phyloP scores from a whole-genome alignment of 2,797 vertebrate genomes.

The Diplodus puntazzo region DNA sequence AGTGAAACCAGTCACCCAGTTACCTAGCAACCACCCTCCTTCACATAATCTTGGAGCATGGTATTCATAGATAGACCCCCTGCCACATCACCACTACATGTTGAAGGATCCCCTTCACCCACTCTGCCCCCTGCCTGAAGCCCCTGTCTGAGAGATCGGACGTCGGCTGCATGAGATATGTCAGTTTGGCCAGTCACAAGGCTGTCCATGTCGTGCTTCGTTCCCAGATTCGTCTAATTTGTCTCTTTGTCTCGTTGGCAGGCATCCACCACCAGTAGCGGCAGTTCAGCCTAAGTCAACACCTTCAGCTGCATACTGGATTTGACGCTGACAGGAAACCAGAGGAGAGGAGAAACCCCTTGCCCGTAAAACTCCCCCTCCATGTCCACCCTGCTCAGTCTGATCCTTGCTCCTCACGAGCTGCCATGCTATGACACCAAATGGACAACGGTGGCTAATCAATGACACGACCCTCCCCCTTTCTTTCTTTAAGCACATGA shows the following conservation, averaged over 20 bases:
- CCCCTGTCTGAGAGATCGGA: conserved; percentile 75
- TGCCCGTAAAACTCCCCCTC: background rate
- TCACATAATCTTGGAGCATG: conserved; percentile 76
- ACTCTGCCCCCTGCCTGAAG: conserved; percentile 77
- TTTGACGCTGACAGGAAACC: conserved; percentile 40
- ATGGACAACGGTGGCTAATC: conserved; percentile 31
- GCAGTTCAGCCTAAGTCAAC: conserved; percentile 79
- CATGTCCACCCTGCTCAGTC: conserved; percentile 26
- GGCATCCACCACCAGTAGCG: conserved; percentile 84
- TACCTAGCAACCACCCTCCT: conserved; percentile 77
- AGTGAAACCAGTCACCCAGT: conserved; percentile 72
- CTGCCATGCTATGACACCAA: conserved; percentile 36
- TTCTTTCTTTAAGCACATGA: conserved; percentile 64
- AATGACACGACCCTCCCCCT: conserved; percentile 26
- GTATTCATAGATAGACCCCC: conserved; percentile 67
- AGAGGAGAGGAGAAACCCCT: conserved; percentile 39
- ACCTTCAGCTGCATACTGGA: conserved; percentile 36
- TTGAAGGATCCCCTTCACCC: conserved; percentile 59
- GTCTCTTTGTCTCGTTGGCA: conserved; percentile 67
- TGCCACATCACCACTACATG: conserved; percentile 65
- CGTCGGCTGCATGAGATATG: conserved; percentile 78
- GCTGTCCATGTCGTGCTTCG: conserved; percentile 7
- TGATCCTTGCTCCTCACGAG: conserved; percentile 23
- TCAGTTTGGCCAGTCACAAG: conserved; percentile 59
- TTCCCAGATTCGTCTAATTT: conserved; percentile 31